These are phyloP conservation scores for Nemotelus pantherinus DNA, from an alignment of 2,888 invertebrate genomes.

Conservation along the genomic window DNA sequence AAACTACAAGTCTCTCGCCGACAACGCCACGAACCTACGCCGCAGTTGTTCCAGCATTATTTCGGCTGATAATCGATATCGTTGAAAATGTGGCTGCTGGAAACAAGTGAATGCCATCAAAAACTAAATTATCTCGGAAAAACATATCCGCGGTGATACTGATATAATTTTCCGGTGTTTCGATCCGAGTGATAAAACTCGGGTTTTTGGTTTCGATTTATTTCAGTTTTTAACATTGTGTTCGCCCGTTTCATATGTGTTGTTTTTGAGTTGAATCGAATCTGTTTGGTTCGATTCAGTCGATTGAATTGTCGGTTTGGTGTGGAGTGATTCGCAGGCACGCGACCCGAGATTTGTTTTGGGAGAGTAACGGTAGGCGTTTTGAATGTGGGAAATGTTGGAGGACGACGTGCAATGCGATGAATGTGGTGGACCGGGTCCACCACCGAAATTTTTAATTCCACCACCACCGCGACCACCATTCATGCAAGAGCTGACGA, in stretches of 20 bases:
- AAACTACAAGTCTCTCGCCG: not conserved
- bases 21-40: not conserved
- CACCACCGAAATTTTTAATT: constrained; percentile 64
- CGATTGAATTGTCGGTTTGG: not conserved
- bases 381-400: constrained; percentile 65
- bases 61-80: not conserved
- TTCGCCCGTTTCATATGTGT: not conserved
- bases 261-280: constrained; percentile 2
- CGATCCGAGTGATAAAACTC: not conserved
- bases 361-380: not conserved
- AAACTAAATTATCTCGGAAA: constrained; percentile 7
- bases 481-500: constrained; percentile 56
- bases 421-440: constrained; percentile 63
- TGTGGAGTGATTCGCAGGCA: not conserved
- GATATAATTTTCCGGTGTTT: not conserved
- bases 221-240: constrained; percentile 8
- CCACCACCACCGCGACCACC: constrained; percentile 64
- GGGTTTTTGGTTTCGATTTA: constrained; percentile 7
- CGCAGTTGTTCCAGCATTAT: not conserved
- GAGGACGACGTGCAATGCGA: constrained; percentile 62
- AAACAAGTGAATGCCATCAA: constrained; percentile 20
- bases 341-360: not conserved
- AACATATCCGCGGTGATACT: constrained; percentile 38
- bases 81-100: constrained; percentile 17
- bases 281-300: not conserved